Conservation (phyloP, 2,888 invertebrate genomes). For the Disparrhopalites patrizii region DNA sequence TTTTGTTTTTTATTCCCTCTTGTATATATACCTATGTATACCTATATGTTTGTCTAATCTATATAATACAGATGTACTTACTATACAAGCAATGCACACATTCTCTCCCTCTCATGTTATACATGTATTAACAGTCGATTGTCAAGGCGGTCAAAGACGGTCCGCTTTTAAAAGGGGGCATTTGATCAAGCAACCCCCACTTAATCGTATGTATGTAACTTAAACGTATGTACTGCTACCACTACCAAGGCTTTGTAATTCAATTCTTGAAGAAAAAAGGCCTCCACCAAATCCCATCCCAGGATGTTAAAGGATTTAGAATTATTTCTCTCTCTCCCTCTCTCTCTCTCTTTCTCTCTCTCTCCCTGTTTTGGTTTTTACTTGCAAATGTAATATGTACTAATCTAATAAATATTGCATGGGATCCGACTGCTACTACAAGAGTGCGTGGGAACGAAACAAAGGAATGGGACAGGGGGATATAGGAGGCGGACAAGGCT, state of each 20-base stretch:
- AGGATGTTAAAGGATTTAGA: not conserved
- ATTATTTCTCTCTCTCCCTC: not conserved
- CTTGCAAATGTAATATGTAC: constrained; percentile 6
- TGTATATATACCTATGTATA: too few species aligned
- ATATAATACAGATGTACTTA: too few species aligned
- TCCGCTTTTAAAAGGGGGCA: too few species aligned
- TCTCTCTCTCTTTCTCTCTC: not conserved
- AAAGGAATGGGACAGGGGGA: constrained; percentile 1
- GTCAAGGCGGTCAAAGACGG: too few species aligned
- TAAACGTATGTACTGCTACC: too few species aligned
- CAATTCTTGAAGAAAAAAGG: not conserved
- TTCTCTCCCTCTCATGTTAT: too few species aligned
- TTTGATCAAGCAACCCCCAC: too few species aligned
- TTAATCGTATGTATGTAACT: too few species aligned
- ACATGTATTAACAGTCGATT: too few species aligned
- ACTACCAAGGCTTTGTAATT: not conserved
- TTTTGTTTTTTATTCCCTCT: not conserved
- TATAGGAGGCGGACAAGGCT: not conserved
- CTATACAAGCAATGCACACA: too few species aligned
- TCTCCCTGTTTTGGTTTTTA: not conserved
- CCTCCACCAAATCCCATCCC: not conserved
- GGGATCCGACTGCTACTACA: not conserved
- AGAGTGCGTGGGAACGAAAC: constrained; percentile 2
- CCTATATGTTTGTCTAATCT: too few species aligned
- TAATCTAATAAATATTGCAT: constrained; percentile 18